A percentile compares a stretch with the other conserved stretches of the same genome.
These are phyloP conservation scores for Dendrolimus houi DNA, from an alignment of 2,888 invertebrate genomes.

Conservation along the genomic window DNA sequence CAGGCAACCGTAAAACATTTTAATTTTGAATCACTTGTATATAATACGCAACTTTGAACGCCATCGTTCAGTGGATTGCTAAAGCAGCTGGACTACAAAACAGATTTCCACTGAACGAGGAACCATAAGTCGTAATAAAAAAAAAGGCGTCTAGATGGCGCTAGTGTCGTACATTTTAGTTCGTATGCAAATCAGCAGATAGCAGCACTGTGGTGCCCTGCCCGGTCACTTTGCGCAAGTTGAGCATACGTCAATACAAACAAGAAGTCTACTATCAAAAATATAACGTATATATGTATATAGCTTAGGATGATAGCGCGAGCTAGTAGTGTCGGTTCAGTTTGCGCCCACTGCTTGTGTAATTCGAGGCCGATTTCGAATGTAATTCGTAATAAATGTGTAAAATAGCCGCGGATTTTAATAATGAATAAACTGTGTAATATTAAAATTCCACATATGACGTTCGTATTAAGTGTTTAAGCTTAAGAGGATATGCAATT, in stretches of 20 bases:
- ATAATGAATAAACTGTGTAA: slow-evolving; percentile 49
- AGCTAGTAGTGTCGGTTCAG: slow-evolving; percentile 54
- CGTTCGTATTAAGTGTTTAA: slow-evolving; percentile 38
- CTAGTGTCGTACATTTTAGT: slow-evolving; percentile 10
- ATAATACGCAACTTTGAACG: no score
- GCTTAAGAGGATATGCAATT: slow-evolving; percentile 23
- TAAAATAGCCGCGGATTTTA: slow-evolving; percentile 42
- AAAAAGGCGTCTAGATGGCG: slow-evolving; percentile 23
- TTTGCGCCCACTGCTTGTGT: slow-evolving; percentile 58
- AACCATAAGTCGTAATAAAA: no score
- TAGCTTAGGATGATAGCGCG: slow-evolving; percentile 51
- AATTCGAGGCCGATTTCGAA: slow-evolving; percentile 55
- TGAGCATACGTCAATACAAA: slow-evolving; percentile 67
- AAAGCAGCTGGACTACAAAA: no score
- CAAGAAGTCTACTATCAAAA: slow-evolving; percentile 49
- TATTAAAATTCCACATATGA: slow-evolving; percentile 25
- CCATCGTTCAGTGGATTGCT: no score
- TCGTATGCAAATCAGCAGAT: slow-evolving; percentile 14
- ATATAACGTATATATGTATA: slow-evolving; percentile 52
- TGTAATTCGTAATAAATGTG: slow-evolving; percentile 43
- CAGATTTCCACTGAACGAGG: no score
- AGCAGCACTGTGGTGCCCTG: slow-evolving; percentile 24
- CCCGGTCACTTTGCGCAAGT: slow-evolving; percentile 43
- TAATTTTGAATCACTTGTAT: no score
- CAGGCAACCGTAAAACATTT: no score